Evolutionary conservation across 2,888 invertebrate genomes (phyloP), one percentile per base, ranked within the genome.

Genomic region (Brachylomia viminalis): DNA sequence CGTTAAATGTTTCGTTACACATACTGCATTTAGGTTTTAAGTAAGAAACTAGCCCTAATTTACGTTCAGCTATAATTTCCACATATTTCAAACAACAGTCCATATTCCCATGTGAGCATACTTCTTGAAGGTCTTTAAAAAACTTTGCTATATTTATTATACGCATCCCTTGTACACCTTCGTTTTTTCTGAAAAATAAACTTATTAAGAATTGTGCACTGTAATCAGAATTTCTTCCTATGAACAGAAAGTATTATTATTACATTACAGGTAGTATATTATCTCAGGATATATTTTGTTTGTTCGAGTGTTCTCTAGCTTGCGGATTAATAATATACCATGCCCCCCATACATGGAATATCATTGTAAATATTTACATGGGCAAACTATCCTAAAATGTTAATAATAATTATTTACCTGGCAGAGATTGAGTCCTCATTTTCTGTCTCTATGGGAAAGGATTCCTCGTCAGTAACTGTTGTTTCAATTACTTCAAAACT

Each of bases 41-140:
- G 8, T 66, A 8, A 66, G 66, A 52, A 66, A 66, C n/a, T 15
- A 66, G 33, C n/a, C 66, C 66, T 67, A 67, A 67, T 52, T 38
- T 67, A 23, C 52, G 30, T 67, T 67, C 66, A 33, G 52, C 11
- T 52, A 67, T n/a, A n/a, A 67, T 67, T 49, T 67, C 66, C 0
- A 67, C 52, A 5, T 1, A 65, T 33, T 49, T 49, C 65, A 49
- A 65, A 13, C 65, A 10, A 65, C 65, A 65, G 1, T 65, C 49
- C 6, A 65, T 65, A 49, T 49, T 65, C 20, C 65, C 65, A 33
- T 66, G 66, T 23, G 49, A 49, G 23, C 6, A 66, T 13, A 52
- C 13, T 52, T 66, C 66, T 52, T 52, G 33, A 66, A 66, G 52
- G 52, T 33, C 49, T 52, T 33, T 52, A 65, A 66, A 52, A 52